Base-by-base conservation (phyloP, 2,888 invertebrate genomes). In the Agrotis clavis region DNA sequence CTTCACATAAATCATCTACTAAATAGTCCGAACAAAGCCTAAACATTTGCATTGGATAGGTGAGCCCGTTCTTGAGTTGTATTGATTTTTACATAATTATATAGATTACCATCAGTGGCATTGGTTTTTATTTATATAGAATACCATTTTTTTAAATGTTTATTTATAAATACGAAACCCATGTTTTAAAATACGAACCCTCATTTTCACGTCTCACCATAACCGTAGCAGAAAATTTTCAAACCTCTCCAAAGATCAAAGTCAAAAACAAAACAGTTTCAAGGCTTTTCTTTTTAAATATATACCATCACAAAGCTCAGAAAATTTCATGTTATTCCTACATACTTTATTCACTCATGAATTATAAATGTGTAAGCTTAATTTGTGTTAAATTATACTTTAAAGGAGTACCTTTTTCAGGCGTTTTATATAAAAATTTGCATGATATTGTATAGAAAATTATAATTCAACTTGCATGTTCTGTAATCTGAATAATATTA, bases 341-440 rank as follows among this genome's bases (percentile, higher is more conserved):
- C 82, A 77, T 84, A 79, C 85, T 83, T 87, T 78, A 72, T 74
- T 87, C 84, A 68, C 87, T 91, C 90, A 91, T 92, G 91, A 93
- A 93, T 93, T 91, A 90, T 88, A 91, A 91, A 93, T 90, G 87
- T 86, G 87, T 90, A 83, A 85, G 89, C 90, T 91, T 93, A 93
- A 93, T 92, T 93, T 93, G 87, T 90, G 88, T 89, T 89, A 92
- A 92, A 93, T 92, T 93, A 91, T 92, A 92, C 90, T 92, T 89
- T 89, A 84, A 89, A 91, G 89, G 88, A 84, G 87, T 88, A 91
- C 86, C 87, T 88, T 90, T 88, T 86, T 64, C 63, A 35, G 50
- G 19, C 74, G 35, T 69, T 74, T 74, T 83, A 87, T 88, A 85
- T 77, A 85, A 68, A 79, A 82, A 92, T 93, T 93, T 90, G 89